Conservation (phyloP, 2,113 vertebrate species). For the Pyrgilauda ruficollis region DNA sequence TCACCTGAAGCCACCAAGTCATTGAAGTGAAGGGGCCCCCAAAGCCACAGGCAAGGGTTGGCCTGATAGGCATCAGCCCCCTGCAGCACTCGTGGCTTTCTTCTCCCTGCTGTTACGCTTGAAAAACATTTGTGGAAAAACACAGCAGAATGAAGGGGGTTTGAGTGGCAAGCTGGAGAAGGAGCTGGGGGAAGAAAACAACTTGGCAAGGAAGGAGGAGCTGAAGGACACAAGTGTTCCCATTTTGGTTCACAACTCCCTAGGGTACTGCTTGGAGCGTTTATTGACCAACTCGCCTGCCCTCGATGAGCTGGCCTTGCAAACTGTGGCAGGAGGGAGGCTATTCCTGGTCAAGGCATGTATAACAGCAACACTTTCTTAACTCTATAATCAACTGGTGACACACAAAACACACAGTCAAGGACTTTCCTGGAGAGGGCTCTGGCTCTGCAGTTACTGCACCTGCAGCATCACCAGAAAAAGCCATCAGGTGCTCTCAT, state of each 20-base stretch:
- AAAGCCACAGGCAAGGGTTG: not conserved
- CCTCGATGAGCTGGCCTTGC: not conserved
- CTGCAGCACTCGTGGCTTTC: not conserved
- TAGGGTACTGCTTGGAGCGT: accelerated
- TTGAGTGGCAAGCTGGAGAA: not conserved
- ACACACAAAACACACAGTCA: not conserved
- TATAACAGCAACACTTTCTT: not conserved
- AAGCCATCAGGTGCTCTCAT: not conserved
- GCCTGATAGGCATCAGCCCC: not conserved
- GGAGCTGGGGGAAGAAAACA: not conserved
- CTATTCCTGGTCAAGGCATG: not conserved
- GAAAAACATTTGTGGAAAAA: constrained; percentile 32
- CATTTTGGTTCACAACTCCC: constrained; percentile 22
- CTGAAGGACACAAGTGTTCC: constrained; percentile 25
- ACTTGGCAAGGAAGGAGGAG: not conserved
- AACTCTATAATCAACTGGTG: not conserved
- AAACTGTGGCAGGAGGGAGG: not conserved
- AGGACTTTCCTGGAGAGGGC: not conserved
- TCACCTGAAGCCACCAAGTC: not conserved
- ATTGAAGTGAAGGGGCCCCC: accelerated
- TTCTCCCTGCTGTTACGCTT: not conserved
- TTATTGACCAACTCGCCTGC: not conserved
- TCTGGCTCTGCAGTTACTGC: not conserved
- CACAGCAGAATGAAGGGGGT: not conserved
- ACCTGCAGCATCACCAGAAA: not conserved